phyloP scores from a whole-genome alignment of 1,140 invertebrate species.

The Paraescarpia echinospica region DNA sequence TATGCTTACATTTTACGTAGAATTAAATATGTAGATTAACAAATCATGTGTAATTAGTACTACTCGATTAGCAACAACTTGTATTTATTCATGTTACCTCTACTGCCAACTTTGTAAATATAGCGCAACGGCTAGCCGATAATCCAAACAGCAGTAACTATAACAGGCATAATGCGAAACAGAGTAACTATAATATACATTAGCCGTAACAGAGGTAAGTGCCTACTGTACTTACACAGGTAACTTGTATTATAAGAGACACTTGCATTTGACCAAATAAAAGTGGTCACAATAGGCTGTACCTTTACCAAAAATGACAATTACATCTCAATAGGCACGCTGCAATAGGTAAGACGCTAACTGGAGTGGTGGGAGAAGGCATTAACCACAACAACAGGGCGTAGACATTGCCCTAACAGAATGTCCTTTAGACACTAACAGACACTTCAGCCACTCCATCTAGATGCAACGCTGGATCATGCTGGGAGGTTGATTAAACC shows the following conservation, averaged over 20 bases:
- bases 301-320: background rate
- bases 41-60: too few species aligned
- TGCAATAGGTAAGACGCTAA: too few species aligned
- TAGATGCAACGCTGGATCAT: background rate
- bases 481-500: background rate
- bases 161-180: background rate
- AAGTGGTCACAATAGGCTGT: background rate
- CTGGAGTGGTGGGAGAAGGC: too few species aligned
- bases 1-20: too few species aligned
- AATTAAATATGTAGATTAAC: too few species aligned
- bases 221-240: background rate
- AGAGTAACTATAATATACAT: background rate
- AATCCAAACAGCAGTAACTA: too few species aligned
- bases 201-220: background rate
- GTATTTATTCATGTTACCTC: too few species aligned
- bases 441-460: background rate
- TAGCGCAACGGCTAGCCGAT: too few species aligned
- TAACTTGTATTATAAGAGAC: background rate
- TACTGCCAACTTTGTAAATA: too few species aligned
- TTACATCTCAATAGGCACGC: background rate
- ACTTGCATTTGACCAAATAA: background rate
- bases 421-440: background rate
- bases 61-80: too few species aligned
- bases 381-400: background rate
- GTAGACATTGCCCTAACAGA: background rate